Evolutionary conservation across 2,888 invertebrate species (phyloP).

Genomic region (Caenorhabditis plicata): DNA sequence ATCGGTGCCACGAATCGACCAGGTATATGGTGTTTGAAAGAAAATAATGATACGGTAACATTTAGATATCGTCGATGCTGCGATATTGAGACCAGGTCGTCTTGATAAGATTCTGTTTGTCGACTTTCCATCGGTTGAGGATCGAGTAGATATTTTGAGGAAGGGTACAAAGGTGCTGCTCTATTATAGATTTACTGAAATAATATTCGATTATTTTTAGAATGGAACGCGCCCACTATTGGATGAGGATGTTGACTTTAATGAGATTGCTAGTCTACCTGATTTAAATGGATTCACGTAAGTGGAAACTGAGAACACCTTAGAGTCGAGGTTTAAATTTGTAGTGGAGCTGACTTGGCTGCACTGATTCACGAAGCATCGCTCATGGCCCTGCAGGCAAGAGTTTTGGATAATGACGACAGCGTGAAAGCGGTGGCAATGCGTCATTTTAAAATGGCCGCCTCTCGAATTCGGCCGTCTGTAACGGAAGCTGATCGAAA

Average conservation of each 20-base stretch:
- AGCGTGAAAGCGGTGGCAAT: conserved; percentile 25
- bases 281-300: conserved; percentile 78
- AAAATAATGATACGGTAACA: background rate
- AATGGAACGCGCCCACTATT: conserved; percentile 80
- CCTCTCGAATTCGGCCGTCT: conserved; percentile 82
- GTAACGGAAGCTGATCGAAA: conserved; percentile 75
- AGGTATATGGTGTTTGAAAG: conserved; percentile 7
- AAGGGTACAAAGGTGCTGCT: conserved; percentile 54
- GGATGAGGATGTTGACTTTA: conserved; percentile 77
- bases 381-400: conserved; percentile 78
- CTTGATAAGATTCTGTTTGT: conserved; percentile 87
- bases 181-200: background rate
- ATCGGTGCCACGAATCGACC: conserved; percentile 95
- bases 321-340: conserved; percentile 16
- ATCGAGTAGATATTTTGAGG: conserved; percentile 83
- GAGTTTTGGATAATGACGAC: conserved; percentile 69
- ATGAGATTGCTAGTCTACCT: conserved; percentile 74
- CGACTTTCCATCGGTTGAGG: conserved; percentile 79
- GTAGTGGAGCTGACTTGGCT: conserved; percentile 84
- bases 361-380: conserved; percentile 86
- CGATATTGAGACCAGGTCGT: conserved; percentile 85
- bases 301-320: conserved; percentile 17
- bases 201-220: conserved; percentile 68
- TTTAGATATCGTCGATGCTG: conserved; percentile 86
- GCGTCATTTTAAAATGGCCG: conserved; percentile 69